Evolutionary conservation across 2,888 invertebrate genomes (phyloP).

Genomic region (Acleris cristana): DNA sequence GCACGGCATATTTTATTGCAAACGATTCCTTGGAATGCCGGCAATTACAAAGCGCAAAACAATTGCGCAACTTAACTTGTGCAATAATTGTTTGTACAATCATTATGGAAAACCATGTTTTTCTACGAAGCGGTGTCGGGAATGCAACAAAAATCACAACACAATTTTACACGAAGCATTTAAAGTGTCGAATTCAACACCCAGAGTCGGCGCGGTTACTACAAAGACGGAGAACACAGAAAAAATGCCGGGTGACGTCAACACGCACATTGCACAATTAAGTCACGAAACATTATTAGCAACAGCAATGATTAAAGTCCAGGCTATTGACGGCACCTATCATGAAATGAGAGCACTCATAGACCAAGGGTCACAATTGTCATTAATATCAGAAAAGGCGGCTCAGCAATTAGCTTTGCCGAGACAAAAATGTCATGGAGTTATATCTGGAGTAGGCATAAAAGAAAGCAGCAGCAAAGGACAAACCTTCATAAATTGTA

Average conservation of each 20-base stretch:
- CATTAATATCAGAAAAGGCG: neutral
- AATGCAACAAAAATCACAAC: too few relatives aligned
- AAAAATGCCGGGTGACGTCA: too few relatives aligned
- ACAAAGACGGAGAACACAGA: neutral
- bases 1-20: too few relatives aligned
- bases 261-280: neutral
- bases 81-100: too few relatives aligned
- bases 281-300: neutral
- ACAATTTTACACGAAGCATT: too few relatives aligned
- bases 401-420: slow-evolving; percentile 6
- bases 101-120: too few relatives aligned
- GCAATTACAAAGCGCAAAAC: too few relatives aligned
- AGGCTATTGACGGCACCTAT: neutral
- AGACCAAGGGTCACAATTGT: neutral
- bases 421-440: slow-evolving; percentile 14
- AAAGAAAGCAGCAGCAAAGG: slow-evolving; percentile 38
- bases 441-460: slow-evolving; percentile 35
- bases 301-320: neutral
- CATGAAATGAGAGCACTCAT: neutral
- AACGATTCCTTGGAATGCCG: too few relatives aligned
- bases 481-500: slow-evolving; percentile 14
- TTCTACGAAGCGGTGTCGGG: too few relatives aligned
- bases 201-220: neutral
- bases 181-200: too few relatives aligned
- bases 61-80: too few relatives aligned